phyloP scores from a whole-genome alignment of 2,113 vertebrate species.

The Dromas ardeola region DNA sequence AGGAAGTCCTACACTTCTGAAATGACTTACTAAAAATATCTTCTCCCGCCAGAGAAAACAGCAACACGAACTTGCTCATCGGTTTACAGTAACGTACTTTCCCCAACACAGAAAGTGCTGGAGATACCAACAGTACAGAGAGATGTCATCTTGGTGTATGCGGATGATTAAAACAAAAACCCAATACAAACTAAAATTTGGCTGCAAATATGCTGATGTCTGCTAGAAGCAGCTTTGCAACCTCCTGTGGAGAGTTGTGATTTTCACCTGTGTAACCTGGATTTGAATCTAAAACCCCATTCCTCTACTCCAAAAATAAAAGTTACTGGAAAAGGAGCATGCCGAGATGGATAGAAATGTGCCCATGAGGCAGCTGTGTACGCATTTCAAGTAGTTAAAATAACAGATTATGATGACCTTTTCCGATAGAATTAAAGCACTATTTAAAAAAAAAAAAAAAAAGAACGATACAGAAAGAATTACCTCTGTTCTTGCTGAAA shows the following conservation, averaged over 20 bases:
- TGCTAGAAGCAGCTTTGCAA: not conserved
- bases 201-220: not conserved
- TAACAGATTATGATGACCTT: not conserved
- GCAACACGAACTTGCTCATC: not conserved
- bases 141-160: not conserved
- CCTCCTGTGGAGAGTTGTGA: not conserved
- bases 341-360: rapidly evolving
- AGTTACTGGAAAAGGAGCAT: not conserved
- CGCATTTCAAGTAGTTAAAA: not conserved
- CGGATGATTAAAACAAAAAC: not conserved
- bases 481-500: slow-evolving; percentile 33
- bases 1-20: not conserved
- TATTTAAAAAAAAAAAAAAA: not conserved
- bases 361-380: not conserved
- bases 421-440: not conserved
- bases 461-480: not conserved
- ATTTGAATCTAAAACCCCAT: not conserved
- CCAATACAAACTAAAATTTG: not conserved
- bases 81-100: not conserved
- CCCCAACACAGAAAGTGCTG: not conserved
- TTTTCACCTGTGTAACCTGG: not conserved
- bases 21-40: slow-evolving; percentile 4
- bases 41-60: not conserved
- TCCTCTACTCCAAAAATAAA: not conserved
- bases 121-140: not conserved